These are phyloP conservation scores for Sphaerodactylus townsendi DNA, from an alignment of 2,113 vertebrate species.

Conservation along the genomic window DNA sequence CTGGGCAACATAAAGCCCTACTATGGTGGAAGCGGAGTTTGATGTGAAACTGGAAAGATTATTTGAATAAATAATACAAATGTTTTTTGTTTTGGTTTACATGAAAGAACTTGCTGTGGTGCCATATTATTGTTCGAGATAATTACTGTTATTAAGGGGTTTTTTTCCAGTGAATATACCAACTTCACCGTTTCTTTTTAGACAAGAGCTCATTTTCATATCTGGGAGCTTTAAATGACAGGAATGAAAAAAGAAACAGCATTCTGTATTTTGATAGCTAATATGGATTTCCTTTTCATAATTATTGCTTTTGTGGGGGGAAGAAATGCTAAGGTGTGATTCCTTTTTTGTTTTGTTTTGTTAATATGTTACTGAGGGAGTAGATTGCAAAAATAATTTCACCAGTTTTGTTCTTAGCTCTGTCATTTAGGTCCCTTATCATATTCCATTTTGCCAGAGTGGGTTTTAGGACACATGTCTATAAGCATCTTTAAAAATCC, in stretches of 20 bases:
- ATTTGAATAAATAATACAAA: constrained; percentile 39
- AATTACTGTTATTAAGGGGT: too few species aligned
- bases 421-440: neutral
- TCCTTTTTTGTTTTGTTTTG: neutral
- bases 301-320: neutral
- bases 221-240: neutral
- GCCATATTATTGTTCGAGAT: constrained; percentile 40
- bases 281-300: neutral
- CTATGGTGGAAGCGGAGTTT: neutral
- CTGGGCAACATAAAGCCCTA: constrained; percentile 78
- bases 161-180: too few species aligned
- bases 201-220: neutral
- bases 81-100: constrained; percentile 18
- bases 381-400: neutral
- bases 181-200: neutral
- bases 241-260: neutral
- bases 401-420: neutral
- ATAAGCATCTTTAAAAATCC: neutral
- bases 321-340: neutral
- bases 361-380: neutral
- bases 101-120: constrained; percentile 40
- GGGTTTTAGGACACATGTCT: neutral
- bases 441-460: neutral
- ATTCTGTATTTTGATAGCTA: neutral
- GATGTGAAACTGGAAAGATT: constrained; percentile 40